Percentiles rank a stretch among this genome's conserved stretches.
These are phyloP conservation scores for Hypsibius dujardini DNA, from an alignment of 1,140 invertebrate species.

Conservation along the genomic window DNA sequence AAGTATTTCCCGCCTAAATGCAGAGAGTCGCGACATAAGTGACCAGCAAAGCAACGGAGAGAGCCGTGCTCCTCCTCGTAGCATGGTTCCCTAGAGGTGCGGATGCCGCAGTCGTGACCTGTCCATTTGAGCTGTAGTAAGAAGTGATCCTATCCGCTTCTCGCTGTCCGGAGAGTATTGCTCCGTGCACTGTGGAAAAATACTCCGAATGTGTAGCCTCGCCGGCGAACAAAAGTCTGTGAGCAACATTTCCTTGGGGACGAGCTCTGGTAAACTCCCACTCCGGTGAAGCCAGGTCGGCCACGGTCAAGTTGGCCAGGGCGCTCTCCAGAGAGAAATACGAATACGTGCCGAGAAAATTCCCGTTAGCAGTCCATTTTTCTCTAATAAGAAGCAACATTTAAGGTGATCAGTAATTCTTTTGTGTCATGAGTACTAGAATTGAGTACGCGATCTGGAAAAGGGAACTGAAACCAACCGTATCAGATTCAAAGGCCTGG, in stretches of 20 bases:
- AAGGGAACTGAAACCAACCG: no score
- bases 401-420: no score
- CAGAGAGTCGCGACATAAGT: no score
- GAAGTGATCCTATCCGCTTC: constrained; percentile 44
- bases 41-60: no score
- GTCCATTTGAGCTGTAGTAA: no score
- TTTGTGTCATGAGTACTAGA: no score
- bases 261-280: constrained; percentile 26
- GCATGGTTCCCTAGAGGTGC: no score
- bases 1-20: no score
- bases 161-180: constrained; percentile 63
- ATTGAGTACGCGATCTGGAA: no score
- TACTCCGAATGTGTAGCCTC: constrained; percentile 83
- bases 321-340: not conserved
- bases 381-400: constrained; percentile 40
- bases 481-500: no score
- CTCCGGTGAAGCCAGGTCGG: constrained; percentile 56
- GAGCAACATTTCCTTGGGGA: constrained; percentile 26
- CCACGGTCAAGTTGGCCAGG: constrained; percentile 42
- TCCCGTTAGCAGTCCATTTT: constrained; percentile 61
- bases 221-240: constrained; percentile 66
- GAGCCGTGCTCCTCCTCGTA: no score
- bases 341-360: constrained; percentile 66
- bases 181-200: constrained; percentile 84
- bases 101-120: no score